Conservation (phyloP, 1,140 invertebrate genomes). For the Drosophila burlai region DNA sequence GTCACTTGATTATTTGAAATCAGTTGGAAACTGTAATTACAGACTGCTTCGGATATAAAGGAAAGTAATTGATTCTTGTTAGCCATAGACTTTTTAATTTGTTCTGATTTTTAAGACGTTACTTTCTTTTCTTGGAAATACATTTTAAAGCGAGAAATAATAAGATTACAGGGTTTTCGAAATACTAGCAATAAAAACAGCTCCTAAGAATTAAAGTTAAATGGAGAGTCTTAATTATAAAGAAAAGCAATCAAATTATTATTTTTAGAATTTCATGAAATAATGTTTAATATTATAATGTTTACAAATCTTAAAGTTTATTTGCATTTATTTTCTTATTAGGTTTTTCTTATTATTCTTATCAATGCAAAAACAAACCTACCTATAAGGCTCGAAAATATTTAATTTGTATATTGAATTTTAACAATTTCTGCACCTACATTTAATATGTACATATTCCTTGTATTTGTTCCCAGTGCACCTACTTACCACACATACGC, state of each 20-base stretch:
- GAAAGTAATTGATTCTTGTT: not conserved
- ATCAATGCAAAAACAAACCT: not conserved
- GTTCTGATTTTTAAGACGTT: not conserved
- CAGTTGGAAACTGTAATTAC: not conserved
- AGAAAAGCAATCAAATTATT: not conserved
- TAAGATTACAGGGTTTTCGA: not conserved
- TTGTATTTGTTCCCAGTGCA: not conserved
- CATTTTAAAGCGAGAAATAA: not conserved
- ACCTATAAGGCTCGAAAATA: not conserved
- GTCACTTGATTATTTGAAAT: not conserved
- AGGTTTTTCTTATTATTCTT: too few relatives aligned
- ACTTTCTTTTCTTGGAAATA: not conserved
- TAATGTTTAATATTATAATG: too few relatives aligned
- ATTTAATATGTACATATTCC: too few relatives aligned
- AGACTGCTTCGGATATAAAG: not conserved
- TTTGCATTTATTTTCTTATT: not conserved
- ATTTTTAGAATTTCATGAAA: too few relatives aligned
- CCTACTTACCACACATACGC: conserved; percentile 76
- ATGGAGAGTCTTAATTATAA: not conserved
- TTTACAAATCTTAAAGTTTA: too few relatives aligned
- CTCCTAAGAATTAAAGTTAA: too few relatives aligned
- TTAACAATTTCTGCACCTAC: not conserved
- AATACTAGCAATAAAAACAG: not conserved
- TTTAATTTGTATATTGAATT: not conserved
- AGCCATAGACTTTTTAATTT: not conserved